phyloP scores from a whole-genome alignment of 1,140 invertebrate species.

The Aphelinus certus region DNA sequence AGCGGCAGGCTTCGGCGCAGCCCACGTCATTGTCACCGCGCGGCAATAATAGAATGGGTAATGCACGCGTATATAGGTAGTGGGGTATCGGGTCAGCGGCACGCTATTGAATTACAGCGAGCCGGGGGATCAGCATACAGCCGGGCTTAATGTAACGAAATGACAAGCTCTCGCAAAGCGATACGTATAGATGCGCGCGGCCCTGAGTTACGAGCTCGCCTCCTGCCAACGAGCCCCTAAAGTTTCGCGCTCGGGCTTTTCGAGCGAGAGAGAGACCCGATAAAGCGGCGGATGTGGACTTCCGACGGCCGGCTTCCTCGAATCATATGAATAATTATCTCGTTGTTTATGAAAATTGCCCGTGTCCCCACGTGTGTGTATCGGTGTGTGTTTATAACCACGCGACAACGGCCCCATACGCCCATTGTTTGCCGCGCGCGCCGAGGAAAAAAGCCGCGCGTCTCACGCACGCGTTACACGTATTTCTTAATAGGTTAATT shows the following conservation, averaged over 20 bases:
- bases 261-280: conserved; percentile 1
- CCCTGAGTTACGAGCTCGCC: conserved; percentile 5
- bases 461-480: too few species aligned
- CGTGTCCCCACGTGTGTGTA: neutral
- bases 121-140: neutral
- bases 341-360: conserved; percentile 25
- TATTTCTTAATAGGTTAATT: too few species aligned
- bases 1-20: too few species aligned
- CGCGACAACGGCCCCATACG: too few species aligned
- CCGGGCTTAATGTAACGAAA: conserved; percentile 14
- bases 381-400: too few species aligned
- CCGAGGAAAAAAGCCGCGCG: too few species aligned
- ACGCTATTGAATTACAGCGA: conserved; percentile 4
- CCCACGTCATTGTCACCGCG: too few species aligned
- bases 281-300: neutral
- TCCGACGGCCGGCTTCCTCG: neutral
- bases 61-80: neutral
- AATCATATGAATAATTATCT: conserved; percentile 18
- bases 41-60: too few species aligned
- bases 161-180: neutral
- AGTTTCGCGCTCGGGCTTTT: conserved; percentile 8
- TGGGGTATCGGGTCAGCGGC: neutral
- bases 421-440: too few species aligned
- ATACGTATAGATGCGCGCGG: neutral
- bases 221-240: conserved; percentile 1